Percentiles rank a stretch among this genome's conserved stretches.
These are phyloP conservation scores for Heliocidaris tuberculata DNA, from an alignment of 35 echinoderm and acorn worm genomes.

Conservation along the genomic window DNA sequence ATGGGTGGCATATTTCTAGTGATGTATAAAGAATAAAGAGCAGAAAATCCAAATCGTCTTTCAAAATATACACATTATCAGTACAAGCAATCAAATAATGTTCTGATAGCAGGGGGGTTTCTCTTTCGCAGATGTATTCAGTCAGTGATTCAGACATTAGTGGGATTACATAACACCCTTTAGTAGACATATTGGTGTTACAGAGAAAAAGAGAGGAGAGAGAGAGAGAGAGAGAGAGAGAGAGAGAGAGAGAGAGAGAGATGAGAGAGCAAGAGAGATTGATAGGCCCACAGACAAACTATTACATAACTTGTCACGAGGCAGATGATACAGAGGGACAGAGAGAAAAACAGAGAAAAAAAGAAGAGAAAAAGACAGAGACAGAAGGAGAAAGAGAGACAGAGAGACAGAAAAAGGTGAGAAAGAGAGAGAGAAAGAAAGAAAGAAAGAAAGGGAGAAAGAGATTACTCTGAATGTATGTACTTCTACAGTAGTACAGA, in stretches of 20 bases:
- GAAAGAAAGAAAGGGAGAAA: background rate
- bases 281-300: no score
- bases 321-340: no score
- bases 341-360: no score
- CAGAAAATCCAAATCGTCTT: no score
- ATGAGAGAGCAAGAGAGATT: background rate
- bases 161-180: conserved; percentile 6
- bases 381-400: background rate
- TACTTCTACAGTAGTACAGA: background rate
- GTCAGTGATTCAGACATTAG: conserved; percentile 23
- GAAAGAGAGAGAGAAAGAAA: background rate
- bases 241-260: background rate
- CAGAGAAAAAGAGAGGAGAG: background rate
- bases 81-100: no score
- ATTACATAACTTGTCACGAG: no score
- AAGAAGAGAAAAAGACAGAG: no score
- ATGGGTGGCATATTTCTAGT: no score
- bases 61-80: no score
- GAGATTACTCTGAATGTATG: background rate
- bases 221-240: background rate
- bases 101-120: background rate
- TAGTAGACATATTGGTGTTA: background rate
- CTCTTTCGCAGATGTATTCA: background rate
- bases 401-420: background rate
- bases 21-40: no score